phyloP scores from a whole-genome alignment of 2,113 vertebrate species.

The Microtus pennsylvanicus region DNA sequence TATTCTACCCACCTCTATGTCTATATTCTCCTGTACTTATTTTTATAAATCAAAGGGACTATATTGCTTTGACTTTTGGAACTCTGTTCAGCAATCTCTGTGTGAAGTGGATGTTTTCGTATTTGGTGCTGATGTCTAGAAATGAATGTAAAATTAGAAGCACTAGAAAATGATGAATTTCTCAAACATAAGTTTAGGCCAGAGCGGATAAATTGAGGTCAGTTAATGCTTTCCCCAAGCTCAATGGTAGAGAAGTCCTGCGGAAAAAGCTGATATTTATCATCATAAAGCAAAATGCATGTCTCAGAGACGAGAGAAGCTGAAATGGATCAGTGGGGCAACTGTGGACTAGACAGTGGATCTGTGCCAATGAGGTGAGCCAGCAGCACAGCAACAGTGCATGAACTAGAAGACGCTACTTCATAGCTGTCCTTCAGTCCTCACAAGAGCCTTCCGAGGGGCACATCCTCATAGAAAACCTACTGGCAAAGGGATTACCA shows the following conservation, averaged over 20 bases:
- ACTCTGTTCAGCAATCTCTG: neutral
- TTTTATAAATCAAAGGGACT: neutral
- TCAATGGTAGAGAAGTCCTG: too few species aligned
- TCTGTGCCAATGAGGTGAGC: neutral
- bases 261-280: neutral
- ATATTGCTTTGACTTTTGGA: neutral
- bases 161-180: neutral
- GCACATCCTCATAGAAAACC: neutral
- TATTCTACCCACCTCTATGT: neutral
- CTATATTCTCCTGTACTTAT: neutral
- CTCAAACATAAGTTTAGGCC: neutral
- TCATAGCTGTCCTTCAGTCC: neutral
- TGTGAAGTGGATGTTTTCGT: neutral
- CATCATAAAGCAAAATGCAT: neutral
- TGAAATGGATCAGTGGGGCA: neutral
- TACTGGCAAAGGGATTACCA: neutral
- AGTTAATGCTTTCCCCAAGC: neutral
- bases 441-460: neutral
- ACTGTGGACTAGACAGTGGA: too few species aligned
- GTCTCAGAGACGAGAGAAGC: neutral
- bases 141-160: neutral
- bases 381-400: neutral
- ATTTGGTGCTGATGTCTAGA: neutral
- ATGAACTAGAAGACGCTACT: neutral
- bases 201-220: neutral